Base-by-base conservation (phyloP, 2,797 vertebrate species). In the Alfaro cultratus region DNA sequence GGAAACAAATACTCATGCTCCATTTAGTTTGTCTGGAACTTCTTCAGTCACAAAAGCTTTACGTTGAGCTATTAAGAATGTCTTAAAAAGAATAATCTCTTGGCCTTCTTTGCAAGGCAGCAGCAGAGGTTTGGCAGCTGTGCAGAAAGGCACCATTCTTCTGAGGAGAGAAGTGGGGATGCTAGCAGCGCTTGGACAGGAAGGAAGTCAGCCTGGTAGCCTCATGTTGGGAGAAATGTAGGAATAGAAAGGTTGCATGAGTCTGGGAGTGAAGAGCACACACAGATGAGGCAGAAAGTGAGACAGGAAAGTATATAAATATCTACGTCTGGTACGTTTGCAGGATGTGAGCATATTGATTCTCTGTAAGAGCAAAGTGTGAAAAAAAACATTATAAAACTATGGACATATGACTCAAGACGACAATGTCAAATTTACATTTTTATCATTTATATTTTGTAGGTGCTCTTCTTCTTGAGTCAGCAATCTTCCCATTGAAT, bases 61-160 rank as follows among this genome's bases (percentile, higher is more conserved):
- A 49, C 6, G 31, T 26, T 7, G 84, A 64, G 23, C 46, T 67
- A n/a, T 46, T 67, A n/a, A 46, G 55, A 57, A 62, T 0, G 12
- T 80, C 77, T 70, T 71, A 53, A 74, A 64, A 81, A 71, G 78
- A 34, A 49, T 81, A 31, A 34, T 15, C 1, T 64, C 31, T 43
- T 73, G 86, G 79, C 88, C 92, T 73, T 94, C 96, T 95, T 92
- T 93, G 93, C 81, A 55, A n/a, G 45, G 87, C 90, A 89, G 87
- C 80, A 75, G 83, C 91, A 92, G 89, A 85, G 90, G 86, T 87
- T 94, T 92, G 91, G 93, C 93, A 93, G 93, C 92, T 90, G 92
- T 79, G 93, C 96, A 96, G 94, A 97, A 96, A 95, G 94, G 91
- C 71, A 47, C 89, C 91, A 94, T 96, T 97, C 94, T 96, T 96